These are phyloP conservation scores for Dasysyrphus tricinctus DNA, from an alignment of 2,888 invertebrate genomes.

Conservation along the genomic window DNA sequence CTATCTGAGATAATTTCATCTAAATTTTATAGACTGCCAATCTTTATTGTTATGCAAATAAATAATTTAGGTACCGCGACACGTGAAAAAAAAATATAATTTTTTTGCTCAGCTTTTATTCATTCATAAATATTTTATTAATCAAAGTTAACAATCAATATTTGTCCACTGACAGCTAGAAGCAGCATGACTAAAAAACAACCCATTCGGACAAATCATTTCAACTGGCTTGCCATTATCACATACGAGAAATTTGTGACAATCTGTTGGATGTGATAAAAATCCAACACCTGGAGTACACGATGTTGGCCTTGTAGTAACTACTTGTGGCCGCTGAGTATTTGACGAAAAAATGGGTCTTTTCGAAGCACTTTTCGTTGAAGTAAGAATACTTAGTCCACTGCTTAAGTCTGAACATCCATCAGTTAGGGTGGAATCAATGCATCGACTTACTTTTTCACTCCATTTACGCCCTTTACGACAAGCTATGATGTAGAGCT, in stretches of 20 bases:
- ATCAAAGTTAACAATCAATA: constrained; percentile 31
- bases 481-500: constrained; percentile 34
- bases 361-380: not conserved
- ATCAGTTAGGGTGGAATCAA: constrained; percentile 41
- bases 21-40: too few species aligned
- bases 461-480: constrained; percentile 66
- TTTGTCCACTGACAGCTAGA: constrained; percentile 76
- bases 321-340: not conserved
- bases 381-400: not conserved
- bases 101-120: not conserved
- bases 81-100: not conserved
- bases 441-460: constrained; percentile 25
- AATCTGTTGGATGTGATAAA: constrained; percentile 62
- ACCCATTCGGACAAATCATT: constrained; percentile 63
- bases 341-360: not conserved
- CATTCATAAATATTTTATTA: not conserved
- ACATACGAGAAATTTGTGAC: constrained; percentile 74
- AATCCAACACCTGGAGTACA: constrained; percentile 45
- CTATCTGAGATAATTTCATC: too few species aligned
- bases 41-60: too few species aligned
- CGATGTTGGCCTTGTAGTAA: not conserved
- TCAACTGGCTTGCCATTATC: constrained; percentile 55
- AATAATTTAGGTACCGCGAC: too few species aligned
- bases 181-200: constrained; percentile 69
- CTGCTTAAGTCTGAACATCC: constrained; percentile 25